Percentiles rank a stretch among this genome's conserved stretches.
These are phyloP conservation scores for Antheraea yamamai DNA, from an alignment of 2,888 invertebrate genomes.

Conservation along the genomic window DNA sequence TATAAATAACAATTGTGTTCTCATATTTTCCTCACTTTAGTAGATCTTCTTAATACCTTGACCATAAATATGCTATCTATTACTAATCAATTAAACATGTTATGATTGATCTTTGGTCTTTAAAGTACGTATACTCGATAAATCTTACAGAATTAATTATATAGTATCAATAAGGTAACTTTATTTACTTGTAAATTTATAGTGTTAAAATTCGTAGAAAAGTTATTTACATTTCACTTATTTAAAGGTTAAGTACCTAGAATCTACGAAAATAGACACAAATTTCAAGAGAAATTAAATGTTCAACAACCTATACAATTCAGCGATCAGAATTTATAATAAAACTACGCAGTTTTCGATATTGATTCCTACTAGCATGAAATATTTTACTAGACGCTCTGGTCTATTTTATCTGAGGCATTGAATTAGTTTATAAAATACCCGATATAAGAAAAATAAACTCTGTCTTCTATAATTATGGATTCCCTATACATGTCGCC, in stretches of 20 bases:
- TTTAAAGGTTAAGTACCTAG: not conserved
- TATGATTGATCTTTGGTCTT: not conserved
- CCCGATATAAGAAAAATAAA: not conserved
- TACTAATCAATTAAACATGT: not conserved
- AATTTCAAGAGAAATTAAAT: not conserved
- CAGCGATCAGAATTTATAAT: not conserved
- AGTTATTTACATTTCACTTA: not conserved
- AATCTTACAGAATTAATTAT: not conserved
- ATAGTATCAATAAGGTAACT: not conserved
- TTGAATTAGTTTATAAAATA: not conserved
- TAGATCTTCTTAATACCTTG: not conserved
- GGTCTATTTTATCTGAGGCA: too few species aligned
- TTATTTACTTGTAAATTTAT: not conserved
- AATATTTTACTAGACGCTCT: too few species aligned
- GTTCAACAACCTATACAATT: not conserved
- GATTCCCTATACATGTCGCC: not conserved
- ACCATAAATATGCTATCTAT: not conserved
- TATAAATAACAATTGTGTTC: not conserved
- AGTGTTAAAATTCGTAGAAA: not conserved
- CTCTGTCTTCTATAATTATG: not conserved
- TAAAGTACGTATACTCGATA: not conserved
- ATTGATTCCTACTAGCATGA: not conserved
- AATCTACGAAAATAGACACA: not conserved
- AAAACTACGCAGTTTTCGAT: not conserved
- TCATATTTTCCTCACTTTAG: not conserved